Conservation (phyloP, 1,140 invertebrate species). For the Pachyrhynchus sulphureomaculatus region DNA sequence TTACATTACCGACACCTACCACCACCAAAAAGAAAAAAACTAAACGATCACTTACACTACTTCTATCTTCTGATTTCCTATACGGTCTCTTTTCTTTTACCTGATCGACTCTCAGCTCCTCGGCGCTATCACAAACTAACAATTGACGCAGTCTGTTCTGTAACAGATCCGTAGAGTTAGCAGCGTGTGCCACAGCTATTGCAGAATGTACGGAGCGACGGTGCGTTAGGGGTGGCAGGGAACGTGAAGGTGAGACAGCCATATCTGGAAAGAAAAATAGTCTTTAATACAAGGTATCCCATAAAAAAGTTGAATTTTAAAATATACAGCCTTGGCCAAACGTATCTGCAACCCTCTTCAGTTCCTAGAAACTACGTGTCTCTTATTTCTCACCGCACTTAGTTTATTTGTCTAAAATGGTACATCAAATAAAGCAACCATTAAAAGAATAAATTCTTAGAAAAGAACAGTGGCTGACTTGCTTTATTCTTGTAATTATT, state of each 20-base stretch:
- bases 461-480: too few species aligned
- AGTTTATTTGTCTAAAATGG: too few species aligned
- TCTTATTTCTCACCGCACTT: too few species aligned
- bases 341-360: too few species aligned
- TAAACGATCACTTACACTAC: not conserved
- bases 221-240: constrained; percentile 56
- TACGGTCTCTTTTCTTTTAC: constrained; percentile 4
- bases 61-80: constrained; percentile 1
- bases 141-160: constrained; percentile 77
- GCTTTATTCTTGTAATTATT: too few species aligned
- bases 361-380: too few species aligned
- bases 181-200: not conserved
- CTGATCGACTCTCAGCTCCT: constrained; percentile 49
- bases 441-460: too few species aligned
- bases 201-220: constrained; percentile 50
- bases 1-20: not conserved
- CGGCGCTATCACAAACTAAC: constrained; percentile 68
- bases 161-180: constrained; percentile 64
- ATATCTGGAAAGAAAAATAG: constrained; percentile 54
- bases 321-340: too few species aligned
- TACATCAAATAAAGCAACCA: too few species aligned
- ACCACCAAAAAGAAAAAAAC: not conserved
- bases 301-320: too few species aligned
- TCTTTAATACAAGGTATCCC: too few species aligned
- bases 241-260: constrained; percentile 58